Conservation (phyloP, 2,113 vertebrate species). For the Lepus timidus region DNA sequence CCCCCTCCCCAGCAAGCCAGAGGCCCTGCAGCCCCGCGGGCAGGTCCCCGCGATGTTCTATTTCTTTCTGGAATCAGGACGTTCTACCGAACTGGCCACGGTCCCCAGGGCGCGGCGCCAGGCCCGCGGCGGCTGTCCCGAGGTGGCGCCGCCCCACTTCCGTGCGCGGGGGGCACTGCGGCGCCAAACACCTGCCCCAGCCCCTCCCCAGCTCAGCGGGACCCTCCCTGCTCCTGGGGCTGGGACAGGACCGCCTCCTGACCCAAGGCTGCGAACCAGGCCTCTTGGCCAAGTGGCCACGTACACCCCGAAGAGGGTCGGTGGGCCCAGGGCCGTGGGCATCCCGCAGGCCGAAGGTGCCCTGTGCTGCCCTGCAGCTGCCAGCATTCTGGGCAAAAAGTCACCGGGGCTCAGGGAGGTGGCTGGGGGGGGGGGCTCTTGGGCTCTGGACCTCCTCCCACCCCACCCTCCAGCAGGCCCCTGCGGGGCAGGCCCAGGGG, state of each 20-base stretch:
- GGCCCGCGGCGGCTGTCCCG: not conserved
- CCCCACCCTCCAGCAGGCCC: not conserved
- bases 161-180: not conserved
- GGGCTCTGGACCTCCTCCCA: too few relatives aligned
- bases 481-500: not conserved
- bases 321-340: not conserved
- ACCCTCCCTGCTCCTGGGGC: not conserved
- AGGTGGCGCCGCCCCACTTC: accelerated
- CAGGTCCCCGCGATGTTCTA: not conserved
- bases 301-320: not conserved
- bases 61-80: not conserved
- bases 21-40: not conserved
- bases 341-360: too few relatives aligned
- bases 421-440: too few relatives aligned
- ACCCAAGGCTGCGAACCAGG: not conserved
- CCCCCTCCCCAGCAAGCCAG: not conserved
- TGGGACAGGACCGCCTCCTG: not conserved
- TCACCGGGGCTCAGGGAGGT: not conserved
- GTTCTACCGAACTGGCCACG: not conserved
- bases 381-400: not conserved
- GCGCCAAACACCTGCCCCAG: not conserved
- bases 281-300: not conserved
- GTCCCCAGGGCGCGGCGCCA: not conserved
- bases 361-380: not conserved
- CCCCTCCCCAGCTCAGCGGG: not conserved